Evolutionary conservation across 2,888 invertebrate genomes (phyloP), one percentile per base, ranked within the genome.

Genomic region (Epistrophella euchroma): DNA sequence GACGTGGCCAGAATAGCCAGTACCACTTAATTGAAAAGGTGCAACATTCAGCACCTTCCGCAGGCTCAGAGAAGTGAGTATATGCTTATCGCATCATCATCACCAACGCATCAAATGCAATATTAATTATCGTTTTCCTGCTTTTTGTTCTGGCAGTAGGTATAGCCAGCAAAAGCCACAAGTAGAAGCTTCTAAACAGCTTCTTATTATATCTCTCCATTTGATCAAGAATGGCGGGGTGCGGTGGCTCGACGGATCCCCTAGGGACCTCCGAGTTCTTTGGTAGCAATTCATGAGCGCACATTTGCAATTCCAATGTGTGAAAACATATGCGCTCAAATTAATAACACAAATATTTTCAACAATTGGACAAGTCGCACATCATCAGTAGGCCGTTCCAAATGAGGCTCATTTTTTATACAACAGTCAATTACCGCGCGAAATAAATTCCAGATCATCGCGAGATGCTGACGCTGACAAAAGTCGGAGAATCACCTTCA

Each of bases 301-400:
- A 45, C 77, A 86, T 77, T 71, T 64, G 80, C 82, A 82, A 81
- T 77, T 82, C 82, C 71, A 64, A 83, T 82, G 87, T 87, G 87
- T 78, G 82, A 87, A 87, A 87, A 87, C 87, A 87, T n/a, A n/a
- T 87, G 82, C 78, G 78, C 87, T 87, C 82, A 75, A 87, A 87
- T 87, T 87, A 87, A 87, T 87, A 83, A 78, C 78, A 81, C 81
- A 86, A 86, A 86, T 86, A 86, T 86, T 81, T 70, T 73, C 62
- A 62, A 79, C 79, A 84, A 84, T 84, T 75, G 76, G 17, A 52
- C 35, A 52, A 35, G 68, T 25, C 35, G 15, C 75, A 58, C 80
- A 52, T 64, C 72, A 35, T 28, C 52, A 50, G 45, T 4, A 9
- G 25, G 25, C 32, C 22, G 6, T 32, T 15, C 19, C 45, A 43